Evolutionary conservation across 1,140 invertebrate species (phyloP).

Genomic region (Drosophila sturtevanti): DNA sequence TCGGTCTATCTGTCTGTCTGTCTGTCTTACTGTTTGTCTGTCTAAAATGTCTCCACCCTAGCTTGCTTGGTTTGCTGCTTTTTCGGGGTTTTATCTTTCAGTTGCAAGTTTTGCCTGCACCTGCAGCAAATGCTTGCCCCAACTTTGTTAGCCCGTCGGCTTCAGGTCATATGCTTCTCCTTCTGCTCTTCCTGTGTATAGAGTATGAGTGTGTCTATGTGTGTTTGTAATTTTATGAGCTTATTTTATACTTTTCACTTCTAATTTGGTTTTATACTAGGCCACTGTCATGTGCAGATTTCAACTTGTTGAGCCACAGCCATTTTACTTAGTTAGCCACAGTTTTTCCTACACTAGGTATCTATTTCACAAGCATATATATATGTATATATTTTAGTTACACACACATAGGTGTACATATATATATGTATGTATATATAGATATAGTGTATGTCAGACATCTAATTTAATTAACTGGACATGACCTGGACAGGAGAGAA

Average conservation of each 20-base stretch:
- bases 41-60: background rate
- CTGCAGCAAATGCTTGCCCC: conserved; percentile 58
- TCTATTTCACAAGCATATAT: conserved; percentile 47
- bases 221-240: conserved; percentile 66
- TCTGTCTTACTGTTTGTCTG: conserved; percentile 6
- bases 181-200: too few species aligned
- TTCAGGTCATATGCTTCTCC: conserved; percentile 5
- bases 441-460: conserved; percentile 18
- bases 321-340: conserved; percentile 19
- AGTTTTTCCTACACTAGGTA: conserved; percentile 26
- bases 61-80: conserved; percentile 1
- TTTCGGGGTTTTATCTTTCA: conserved; percentile 50
- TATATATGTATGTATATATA: conserved; percentile 17
- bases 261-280: conserved; percentile 51
- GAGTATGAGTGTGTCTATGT: conserved; percentile 13
- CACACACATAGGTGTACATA: background rate
- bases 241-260: conserved; percentile 76
- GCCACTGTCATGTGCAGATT: conserved; percentile 66
- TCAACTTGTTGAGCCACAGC: conserved; percentile 65
- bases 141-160: conserved; percentile 59
- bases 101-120: conserved; percentile 55
- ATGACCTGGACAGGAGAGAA: conserved; percentile 16
- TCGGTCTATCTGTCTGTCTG: conserved; percentile 9
- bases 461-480: conserved; percentile 70
- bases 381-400: background rate